A percentile compares a stretch with the other conserved stretches of the same genome.
Conservation (phyloP, 2,113 vertebrate species). For the Poecile atricapillus region DNA sequence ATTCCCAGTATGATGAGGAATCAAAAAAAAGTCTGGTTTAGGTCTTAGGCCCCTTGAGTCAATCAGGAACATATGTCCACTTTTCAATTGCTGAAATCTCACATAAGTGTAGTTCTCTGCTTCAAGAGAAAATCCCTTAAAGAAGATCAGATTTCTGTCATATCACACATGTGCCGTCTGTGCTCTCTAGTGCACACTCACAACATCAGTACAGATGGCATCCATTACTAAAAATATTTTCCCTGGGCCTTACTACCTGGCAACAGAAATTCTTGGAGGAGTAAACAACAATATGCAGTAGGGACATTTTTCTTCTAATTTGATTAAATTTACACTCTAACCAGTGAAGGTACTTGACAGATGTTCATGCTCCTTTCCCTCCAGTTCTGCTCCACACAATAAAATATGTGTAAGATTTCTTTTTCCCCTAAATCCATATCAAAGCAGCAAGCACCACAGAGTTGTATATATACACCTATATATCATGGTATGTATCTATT, state of each 20-base stretch:
- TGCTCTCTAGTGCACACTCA: neutral
- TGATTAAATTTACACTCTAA: neutral
- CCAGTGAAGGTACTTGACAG: neutral
- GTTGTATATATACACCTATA: neutral
- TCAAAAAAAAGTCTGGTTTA: neutral
- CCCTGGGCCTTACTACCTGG: neutral
- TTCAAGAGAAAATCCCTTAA: neutral
- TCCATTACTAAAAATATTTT: conserved; percentile 28
- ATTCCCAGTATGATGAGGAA: neutral
- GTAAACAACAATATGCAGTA: neutral
- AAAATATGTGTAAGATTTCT: neutral
- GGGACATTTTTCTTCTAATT: neutral
- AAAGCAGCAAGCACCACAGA: neutral
- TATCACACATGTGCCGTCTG: neutral
- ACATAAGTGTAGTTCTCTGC: neutral
- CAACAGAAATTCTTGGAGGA: neutral
- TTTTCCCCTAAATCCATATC: neutral
- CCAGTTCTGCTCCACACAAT: neutral
- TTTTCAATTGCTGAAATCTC: neutral
- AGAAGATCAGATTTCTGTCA: neutral
- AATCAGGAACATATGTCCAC: neutral
- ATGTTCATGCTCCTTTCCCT: neutral
- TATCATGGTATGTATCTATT: neutral
- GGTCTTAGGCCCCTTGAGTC: neutral
- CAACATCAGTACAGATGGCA: neutral